Evolutionary conservation across 2,888 invertebrate genomes (phyloP), one percentile per base, ranked within the genome.

Genomic region (Empis livida): DNA sequence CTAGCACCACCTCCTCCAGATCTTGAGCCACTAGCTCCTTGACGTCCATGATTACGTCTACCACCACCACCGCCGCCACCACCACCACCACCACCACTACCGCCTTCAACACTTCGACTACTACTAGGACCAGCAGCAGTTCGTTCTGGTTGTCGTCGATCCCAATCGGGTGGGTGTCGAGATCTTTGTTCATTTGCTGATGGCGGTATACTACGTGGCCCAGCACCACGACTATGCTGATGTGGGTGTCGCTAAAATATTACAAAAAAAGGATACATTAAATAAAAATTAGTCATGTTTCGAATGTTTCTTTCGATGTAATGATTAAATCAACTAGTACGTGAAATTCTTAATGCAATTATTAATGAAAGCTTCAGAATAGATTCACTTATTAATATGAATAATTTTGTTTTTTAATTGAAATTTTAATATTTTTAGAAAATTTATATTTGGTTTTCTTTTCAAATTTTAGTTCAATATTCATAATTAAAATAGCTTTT

Each of bases 151-250:
- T 59, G 56, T 14, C 62, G 59, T 6, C 68, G 64, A 57, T 68
- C 68, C 67, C 67, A 66, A 23, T 68, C 67, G 23, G 62, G 57
- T 31, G 65, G 61, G 59, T 64, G 63, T 20, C 54, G 49, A 45
- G 59, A 35, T 30, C 66, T 57, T 13, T 68, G 64, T 52, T 70
- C 72, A 44, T 72, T 69, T 40, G 71, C 70, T 17, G 74, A 73
- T 61, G 73, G 73, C 52, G 74, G 74, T 64, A 69, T 67, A 54
- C 70, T 70, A 40, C 69, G 61, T 54, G 70, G 68, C 38, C 71
- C 66, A 44, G 59, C 64, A 40, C 59, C 61, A 54, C 57, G 72
- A 62, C 57, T 58, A 54, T 65, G 61, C 42, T 50, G 54, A 46
- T 58, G 60, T 9, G 66, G 67, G 62, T 73, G 68, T 49, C 73